Conservation (phyloP, 1,140 invertebrate genomes). For the Leptonema lineaticorne region DNA sequence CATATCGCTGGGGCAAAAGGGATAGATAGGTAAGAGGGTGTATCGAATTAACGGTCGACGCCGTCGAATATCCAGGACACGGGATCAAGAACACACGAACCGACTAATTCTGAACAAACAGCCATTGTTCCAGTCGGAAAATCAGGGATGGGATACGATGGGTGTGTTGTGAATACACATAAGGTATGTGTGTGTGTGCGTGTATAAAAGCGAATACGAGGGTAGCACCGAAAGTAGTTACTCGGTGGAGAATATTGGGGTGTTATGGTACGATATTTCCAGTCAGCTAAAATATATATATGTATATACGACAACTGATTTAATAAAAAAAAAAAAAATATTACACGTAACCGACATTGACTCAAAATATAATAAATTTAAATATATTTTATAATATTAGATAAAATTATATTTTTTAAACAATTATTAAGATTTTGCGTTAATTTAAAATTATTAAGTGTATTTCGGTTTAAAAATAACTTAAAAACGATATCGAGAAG, state of each 20-base stretch:
- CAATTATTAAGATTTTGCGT: too few relatives aligned
- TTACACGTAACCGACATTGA: too few relatives aligned
- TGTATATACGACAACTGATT: too few relatives aligned
- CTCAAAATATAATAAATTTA: too few relatives aligned
- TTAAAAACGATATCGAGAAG: too few relatives aligned
- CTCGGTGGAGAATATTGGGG: neutral
- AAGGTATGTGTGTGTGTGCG: neutral
- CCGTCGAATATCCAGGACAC: conserved; percentile 13
- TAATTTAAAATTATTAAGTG: too few relatives aligned
- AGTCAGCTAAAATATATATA: neutral
- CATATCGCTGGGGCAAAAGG: too few relatives aligned
- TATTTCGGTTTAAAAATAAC: too few relatives aligned
- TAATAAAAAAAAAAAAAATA: too few relatives aligned
- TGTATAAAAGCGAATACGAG: neutral
- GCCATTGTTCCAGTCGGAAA: neutral
- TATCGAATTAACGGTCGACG: conserved; percentile 13
- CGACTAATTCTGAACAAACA: conserved; percentile 19
- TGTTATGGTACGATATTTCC: too few relatives aligned
- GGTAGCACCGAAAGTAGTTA: neutral
- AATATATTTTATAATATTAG: too few relatives aligned
- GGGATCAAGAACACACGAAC: conserved; percentile 12
- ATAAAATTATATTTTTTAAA: too few relatives aligned
- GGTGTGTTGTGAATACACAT: neutral
- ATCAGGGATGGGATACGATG: neutral
- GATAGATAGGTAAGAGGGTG: neutral